These are phyloP conservation scores for Napeogenes inachia DNA, from an alignment of 2,888 invertebrate genomes.

Conservation along the genomic window DNA sequence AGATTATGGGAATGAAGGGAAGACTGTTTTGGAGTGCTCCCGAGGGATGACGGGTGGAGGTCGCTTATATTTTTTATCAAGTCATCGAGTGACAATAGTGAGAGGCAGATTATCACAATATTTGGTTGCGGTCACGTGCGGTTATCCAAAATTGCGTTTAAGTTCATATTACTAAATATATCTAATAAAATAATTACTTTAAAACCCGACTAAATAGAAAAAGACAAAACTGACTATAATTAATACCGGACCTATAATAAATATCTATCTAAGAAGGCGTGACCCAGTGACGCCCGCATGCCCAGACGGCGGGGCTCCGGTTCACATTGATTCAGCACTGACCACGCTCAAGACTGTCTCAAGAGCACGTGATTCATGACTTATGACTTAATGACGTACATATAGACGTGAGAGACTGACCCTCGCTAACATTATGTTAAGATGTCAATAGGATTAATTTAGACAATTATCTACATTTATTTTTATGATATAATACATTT, in stretches of 20 bases:
- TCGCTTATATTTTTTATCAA: constrained; percentile 69
- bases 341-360: constrained; percentile 46
- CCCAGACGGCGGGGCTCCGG: constrained; percentile 60
- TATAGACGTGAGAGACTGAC: background rate
- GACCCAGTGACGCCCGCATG: constrained; percentile 58
- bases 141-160: constrained; percentile 45
- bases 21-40: constrained; percentile 46
- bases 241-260: constrained; percentile 16
- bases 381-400: constrained; percentile 5
- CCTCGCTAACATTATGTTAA: background rate
- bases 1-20: constrained; percentile 76
- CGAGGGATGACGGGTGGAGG: constrained; percentile 53
- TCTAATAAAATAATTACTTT: too few species aligned
- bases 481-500: too few species aligned
- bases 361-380: constrained; percentile 32
- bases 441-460: background rate
- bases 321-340: constrained; percentile 45
- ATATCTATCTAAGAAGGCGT: constrained; percentile 37
- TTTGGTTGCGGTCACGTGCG: constrained; percentile 67
- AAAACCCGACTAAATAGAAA: too few species aligned
- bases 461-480: too few species aligned
- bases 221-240: constrained; percentile 6
- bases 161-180: constrained; percentile 6
- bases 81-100: constrained; percentile 70
- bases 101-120: constrained; percentile 73